Conservation (phyloP, 1,140 invertebrate genomes). For the Cataglyphis hispanica region DNA sequence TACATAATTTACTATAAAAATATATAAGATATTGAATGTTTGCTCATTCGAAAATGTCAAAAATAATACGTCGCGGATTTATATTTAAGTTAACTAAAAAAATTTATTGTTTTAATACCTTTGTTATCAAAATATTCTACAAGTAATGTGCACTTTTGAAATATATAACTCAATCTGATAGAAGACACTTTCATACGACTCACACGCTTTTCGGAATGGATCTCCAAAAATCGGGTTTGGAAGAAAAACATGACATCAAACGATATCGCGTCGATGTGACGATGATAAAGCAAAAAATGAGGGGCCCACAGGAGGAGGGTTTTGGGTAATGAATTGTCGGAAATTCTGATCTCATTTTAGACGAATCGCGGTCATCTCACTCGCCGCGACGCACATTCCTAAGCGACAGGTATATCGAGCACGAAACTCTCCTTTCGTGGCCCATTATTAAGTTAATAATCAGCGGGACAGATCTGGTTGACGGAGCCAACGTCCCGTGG, state of each 20-base stretch:
- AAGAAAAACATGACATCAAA: conserved; percentile 5
- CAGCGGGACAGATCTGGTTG: conserved; percentile 54
- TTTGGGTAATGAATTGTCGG: conserved; percentile 37
- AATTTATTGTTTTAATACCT: too few species aligned
- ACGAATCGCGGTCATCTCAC: conserved; percentile 25
- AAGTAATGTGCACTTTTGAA: too few species aligned
- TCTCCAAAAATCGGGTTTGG: background rate
- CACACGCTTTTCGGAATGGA: too few species aligned
- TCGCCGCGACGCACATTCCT: conserved; percentile 34
- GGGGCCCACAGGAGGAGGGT: background rate
- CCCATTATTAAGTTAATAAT: conserved; percentile 68
- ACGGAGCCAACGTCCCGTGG: conserved; percentile 47
- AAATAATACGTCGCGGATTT: too few species aligned
- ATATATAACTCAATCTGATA: too few species aligned
- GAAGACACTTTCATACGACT: too few species aligned
- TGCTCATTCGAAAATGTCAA: too few species aligned
- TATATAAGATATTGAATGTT: too few species aligned
- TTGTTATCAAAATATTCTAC: too few species aligned
- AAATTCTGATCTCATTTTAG: conserved; percentile 59
- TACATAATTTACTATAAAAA: too few species aligned
- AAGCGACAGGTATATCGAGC: conserved; percentile 34
- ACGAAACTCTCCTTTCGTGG: background rate
- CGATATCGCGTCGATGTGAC: conserved; percentile 8
- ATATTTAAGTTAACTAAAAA: too few species aligned
- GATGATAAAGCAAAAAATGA: background rate